Conservation (phyloP, 37 sponge, comb jelly and placozoan species). For the Oopsacas minuta region DNA sequence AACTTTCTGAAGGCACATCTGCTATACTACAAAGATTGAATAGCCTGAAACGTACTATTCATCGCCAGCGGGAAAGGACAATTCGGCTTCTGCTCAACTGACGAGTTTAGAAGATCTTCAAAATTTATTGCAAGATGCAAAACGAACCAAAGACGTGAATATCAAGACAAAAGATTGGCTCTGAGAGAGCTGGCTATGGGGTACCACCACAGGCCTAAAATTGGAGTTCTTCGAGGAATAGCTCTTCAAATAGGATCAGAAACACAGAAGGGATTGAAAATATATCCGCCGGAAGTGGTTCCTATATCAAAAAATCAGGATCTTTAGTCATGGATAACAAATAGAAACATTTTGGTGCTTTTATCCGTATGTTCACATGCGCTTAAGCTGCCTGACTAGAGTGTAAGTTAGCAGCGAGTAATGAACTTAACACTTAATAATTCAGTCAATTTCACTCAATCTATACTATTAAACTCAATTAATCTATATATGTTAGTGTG, state of each 20-base stretch:
- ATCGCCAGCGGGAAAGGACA: neutral
- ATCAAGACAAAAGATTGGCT: neutral
- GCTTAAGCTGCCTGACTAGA: no score
- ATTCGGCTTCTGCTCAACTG: neutral
- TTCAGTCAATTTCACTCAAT: no score
- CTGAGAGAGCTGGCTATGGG: conserved; percentile 12
- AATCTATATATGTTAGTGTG: no score
- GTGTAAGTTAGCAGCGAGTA: no score
- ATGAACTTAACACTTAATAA: no score
- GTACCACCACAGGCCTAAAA: conserved; percentile 14
- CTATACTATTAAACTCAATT: no score
- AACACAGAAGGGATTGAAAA: no score
- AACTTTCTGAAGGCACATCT: neutral
- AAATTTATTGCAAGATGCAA: neutral
- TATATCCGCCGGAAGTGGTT: no score
- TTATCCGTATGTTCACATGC: no score
- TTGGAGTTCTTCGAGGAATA: conserved; percentile 9
- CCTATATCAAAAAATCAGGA: no score
- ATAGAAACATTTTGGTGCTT: no score
- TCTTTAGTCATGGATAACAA: no score
- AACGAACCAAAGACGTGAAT: neutral
- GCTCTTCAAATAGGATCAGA: conserved; percentile 12
- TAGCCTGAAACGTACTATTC: neutral
- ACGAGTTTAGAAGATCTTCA: neutral
- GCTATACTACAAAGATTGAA: neutral